Evolutionary conservation across 2,797 vertebrate species (phyloP), one percentile per base, ranked within the genome.

Genomic region (Vultur gryphus): DNA sequence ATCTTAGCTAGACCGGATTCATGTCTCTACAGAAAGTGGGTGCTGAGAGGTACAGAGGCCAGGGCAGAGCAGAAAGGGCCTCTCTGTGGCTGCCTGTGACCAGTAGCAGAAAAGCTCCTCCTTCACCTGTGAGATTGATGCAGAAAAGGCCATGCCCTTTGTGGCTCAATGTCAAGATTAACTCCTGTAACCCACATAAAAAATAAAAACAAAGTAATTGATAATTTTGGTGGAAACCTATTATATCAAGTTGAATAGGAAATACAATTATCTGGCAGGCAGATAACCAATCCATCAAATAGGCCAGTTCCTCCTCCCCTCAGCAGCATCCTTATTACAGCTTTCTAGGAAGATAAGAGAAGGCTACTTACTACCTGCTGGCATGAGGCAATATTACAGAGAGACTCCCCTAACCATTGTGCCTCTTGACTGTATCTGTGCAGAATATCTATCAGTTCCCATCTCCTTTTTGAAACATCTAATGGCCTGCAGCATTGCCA

Each of bases 221-320:
- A 96, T 94, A 93, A 94, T 96, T 96, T 88, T 85, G 82, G 92
- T 85, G 76, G 82, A 94, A 96, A 37, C 72, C 92, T 80, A 94
- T 96, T 95, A 66, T 18, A 90, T 62, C 89, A 84, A 90, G 73
- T 70, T 85, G 93, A 96, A 94, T 94, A 94, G 96, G 89, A 95
- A 96, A 97, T 16, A 96, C 93, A 97, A 96, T 97, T 96, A 97
- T 89, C 89, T 82, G 87, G 90, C 87, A 93, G 82, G 85, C 57
- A 84, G 90, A 94, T 64, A 84, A 79, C 54, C 65, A 58, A 90
- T 96, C 79, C 77, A 66, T 95, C 94, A 96, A 26, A 10, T 4
- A 85, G 72, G 61, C 49, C 49, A 20, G 46, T 7, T 66, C n/a
- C 46, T 58, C 66, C 19, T 48, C 20, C 48, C 29, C 35, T 16